phyloP scores from a whole-genome alignment of 1,140 invertebrate species.

The Pseudomyrmex pallidus region DNA sequence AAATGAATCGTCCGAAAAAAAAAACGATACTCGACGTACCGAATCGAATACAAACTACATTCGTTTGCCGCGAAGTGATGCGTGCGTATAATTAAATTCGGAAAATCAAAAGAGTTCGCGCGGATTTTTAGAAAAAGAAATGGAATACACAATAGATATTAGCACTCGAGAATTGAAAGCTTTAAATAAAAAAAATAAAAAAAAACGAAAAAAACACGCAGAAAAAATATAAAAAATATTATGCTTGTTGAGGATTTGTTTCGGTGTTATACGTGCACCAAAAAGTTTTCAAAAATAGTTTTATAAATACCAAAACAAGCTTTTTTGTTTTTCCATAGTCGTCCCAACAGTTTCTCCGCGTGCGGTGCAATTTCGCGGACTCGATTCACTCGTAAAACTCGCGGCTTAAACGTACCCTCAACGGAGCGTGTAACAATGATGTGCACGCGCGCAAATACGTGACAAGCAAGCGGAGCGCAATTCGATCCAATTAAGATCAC shows the following conservation, averaged over 20 bases:
- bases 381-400: slow-evolving; percentile 51
- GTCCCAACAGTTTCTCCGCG: slow-evolving; percentile 5
- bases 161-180: too few relatives aligned
- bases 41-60: slow-evolving; percentile 42
- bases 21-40: slow-evolving; percentile 4
- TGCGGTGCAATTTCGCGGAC: slow-evolving; percentile 23
- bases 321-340: slow-evolving; percentile 1
- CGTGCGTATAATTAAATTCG: background rate
- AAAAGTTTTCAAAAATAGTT: background rate
- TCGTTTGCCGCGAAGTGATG: slow-evolving; percentile 12
- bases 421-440: slow-evolving; percentile 50
- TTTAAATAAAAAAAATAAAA: background rate
- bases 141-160: too few relatives aligned
- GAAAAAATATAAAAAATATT: background rate
- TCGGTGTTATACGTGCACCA: background rate
- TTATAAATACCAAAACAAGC: slow-evolving; percentile 35
- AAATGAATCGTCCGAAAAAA: slow-evolving; percentile 29
- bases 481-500: slow-evolving; percentile 55
- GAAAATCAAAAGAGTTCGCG: background rate
- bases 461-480: slow-evolving; percentile 56
- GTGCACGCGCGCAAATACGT: slow-evolving; percentile 53
- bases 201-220: background rate
- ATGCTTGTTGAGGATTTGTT: slow-evolving; percentile 1
- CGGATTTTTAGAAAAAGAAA: background rate
- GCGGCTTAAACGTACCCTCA: slow-evolving; percentile 39